phyloP scores from a whole-genome alignment of 2,888 invertebrate species.

The Notocelia uddmanniana region DNA sequence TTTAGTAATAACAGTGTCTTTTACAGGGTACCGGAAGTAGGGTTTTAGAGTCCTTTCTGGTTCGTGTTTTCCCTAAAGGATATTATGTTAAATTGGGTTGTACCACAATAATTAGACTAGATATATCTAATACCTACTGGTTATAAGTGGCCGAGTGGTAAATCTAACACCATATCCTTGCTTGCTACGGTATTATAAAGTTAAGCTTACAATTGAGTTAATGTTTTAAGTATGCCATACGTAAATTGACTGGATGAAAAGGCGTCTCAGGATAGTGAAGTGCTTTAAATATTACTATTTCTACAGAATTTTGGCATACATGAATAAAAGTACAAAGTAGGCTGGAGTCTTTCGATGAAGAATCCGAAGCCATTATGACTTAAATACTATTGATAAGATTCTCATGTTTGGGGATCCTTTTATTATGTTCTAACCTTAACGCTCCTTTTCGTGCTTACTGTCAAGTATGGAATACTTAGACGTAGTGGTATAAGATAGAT shows the following conservation, averaged over 20 bases:
- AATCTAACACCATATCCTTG: slow-evolving; percentile 58
- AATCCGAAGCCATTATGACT: background rate
- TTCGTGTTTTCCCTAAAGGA: slow-evolving; percentile 50
- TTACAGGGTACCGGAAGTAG: slow-evolving; percentile 55
- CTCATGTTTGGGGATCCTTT: background rate
- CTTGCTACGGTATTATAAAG: slow-evolving; percentile 58
- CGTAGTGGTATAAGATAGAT: slow-evolving; percentile 61
- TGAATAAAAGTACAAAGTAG: background rate
- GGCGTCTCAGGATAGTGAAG: background rate
- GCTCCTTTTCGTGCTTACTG: slow-evolving; percentile 1
- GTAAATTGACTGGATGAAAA: slow-evolving; percentile 7
- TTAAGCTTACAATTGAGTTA: slow-evolving; percentile 56
- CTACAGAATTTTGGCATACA: background rate
- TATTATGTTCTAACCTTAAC: background rate
- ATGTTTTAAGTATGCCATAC: slow-evolving; percentile 54
- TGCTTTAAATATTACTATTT: background rate
- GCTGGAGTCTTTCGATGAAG: background rate
- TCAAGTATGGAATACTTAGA: slow-evolving; percentile 56
- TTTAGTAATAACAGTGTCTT: slow-evolving; percentile 48
- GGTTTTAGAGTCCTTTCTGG: slow-evolving; percentile 46
- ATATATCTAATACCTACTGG: slow-evolving; percentile 3
- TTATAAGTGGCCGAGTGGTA: background rate
- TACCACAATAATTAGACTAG: background rate
- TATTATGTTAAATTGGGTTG: slow-evolving; percentile 45
- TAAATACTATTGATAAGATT: background rate